Conservation (phyloP, 2,113 vertebrate species). For the Phyllostomus hastatus region DNA sequence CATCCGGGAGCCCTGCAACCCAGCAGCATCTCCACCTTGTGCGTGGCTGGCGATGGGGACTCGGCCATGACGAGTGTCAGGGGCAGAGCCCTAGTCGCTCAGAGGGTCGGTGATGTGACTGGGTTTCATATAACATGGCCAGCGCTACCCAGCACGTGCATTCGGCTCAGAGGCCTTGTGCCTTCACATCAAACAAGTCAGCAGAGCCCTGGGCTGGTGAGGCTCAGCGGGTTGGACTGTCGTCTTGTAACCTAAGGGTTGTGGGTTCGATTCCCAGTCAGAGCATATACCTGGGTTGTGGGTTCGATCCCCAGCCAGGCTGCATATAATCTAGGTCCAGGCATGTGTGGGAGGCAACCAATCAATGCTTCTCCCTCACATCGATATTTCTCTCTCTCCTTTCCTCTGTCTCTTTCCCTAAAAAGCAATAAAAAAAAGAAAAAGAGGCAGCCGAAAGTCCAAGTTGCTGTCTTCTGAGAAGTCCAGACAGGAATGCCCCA, state of each 20-base stretch:
- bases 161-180: neutral
- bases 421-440: too few species aligned
- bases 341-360: too few species aligned
- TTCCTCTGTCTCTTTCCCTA: neutral
- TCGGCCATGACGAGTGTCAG: accelerated
- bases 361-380: neutral
- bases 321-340: too few species aligned
- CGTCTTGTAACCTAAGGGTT: too few species aligned
- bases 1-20: neutral
- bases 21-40: accelerated
- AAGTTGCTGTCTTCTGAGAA: neutral
- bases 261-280: neutral
- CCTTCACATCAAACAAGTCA: neutral
- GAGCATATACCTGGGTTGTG: neutral
- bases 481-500: neutral
- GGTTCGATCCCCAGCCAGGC: too few species aligned
- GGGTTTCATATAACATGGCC: neutral
- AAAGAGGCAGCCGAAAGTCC: neutral
- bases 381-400: neutral
- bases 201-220: too few species aligned
- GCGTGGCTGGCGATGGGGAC: accelerated
- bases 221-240: too few species aligned
- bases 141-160: neutral
- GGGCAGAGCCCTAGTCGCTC: neutral
- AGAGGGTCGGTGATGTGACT: accelerated